Conservation (phyloP, 2,888 invertebrate species). For the Philonicus albiceps region DNA sequence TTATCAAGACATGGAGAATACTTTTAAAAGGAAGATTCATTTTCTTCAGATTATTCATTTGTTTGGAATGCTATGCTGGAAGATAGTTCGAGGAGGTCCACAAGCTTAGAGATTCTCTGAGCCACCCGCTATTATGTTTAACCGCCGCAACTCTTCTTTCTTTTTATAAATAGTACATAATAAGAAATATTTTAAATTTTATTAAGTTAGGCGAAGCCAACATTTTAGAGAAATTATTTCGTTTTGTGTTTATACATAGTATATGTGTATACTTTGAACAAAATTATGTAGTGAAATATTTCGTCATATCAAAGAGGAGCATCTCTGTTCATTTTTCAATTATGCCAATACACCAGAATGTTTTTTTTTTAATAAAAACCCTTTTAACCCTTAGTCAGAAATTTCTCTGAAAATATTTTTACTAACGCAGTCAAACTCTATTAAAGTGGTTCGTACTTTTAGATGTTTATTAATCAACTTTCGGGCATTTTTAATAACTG, state of each 20-base stretch:
- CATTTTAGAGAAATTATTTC: background rate
- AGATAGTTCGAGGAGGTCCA: background rate
- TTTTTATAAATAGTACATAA: background rate
- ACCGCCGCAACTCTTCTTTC: background rate
- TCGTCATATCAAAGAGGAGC: background rate
- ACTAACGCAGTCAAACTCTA: no score
- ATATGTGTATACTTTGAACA: background rate
- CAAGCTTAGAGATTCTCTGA: background rate
- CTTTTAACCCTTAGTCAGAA: no score
- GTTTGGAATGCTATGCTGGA: background rate
- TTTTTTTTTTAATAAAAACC: background rate
- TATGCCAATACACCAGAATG: background rate
- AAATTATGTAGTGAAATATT: background rate
- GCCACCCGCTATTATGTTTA: background rate
- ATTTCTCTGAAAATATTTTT: no score
- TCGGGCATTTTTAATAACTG: no score
- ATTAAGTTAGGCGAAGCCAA: background rate
- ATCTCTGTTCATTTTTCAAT: background rate
- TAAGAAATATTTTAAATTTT: background rate
- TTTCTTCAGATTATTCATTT: background rate
- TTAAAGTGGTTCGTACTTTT: no score
- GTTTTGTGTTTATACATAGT: no score
- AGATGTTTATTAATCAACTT: no score
- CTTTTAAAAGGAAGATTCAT: background rate
- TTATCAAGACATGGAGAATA: background rate